Percentiles rank a stretch among this genome's conserved stretches.
phyloP scores from a whole-genome alignment of 1,140 invertebrate genomes.

The Drosophila grimshawi region DNA sequence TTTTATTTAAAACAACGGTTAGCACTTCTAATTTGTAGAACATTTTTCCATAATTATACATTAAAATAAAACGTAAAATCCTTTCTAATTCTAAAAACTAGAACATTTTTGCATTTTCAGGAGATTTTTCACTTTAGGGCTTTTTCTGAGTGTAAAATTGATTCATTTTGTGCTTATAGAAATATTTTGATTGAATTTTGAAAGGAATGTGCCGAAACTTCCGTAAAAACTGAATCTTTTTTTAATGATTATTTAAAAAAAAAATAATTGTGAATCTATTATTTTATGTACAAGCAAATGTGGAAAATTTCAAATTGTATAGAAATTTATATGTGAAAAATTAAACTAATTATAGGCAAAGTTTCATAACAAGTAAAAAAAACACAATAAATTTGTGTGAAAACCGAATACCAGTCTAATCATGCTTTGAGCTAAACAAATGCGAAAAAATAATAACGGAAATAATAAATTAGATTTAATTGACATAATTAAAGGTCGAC shows the following conservation, averaged over 20 bases:
- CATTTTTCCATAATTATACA: too few relatives aligned
- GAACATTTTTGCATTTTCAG: too few relatives aligned
- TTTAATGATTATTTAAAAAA: too few relatives aligned
- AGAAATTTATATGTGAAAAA: neutral
- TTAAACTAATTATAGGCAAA: neutral
- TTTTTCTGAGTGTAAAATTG: too few relatives aligned
- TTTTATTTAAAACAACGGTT: too few relatives aligned
- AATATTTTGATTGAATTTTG: too few relatives aligned
- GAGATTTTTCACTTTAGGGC: too few relatives aligned
- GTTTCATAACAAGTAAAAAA: neutral
- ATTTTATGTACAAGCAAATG: too few relatives aligned
- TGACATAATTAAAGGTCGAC: conserved; percentile 20
- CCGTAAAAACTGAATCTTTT: neutral
- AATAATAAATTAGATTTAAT: conserved; percentile 23
- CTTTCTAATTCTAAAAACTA: too few relatives aligned
- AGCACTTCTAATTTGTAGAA: too few relatives aligned
- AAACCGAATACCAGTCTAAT: neutral
- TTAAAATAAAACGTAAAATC: too few relatives aligned
- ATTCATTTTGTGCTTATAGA: too few relatives aligned
- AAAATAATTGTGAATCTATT: neutral
- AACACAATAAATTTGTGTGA: neutral
- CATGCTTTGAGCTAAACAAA: neutral
- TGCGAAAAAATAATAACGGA: conserved; percentile 3
- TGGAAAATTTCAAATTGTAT: neutral
- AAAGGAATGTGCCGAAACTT: neutral